These are phyloP conservation scores for Oreochromis spilurus DNA, from an alignment of 2,113 vertebrate genomes.

Conservation along the genomic window DNA sequence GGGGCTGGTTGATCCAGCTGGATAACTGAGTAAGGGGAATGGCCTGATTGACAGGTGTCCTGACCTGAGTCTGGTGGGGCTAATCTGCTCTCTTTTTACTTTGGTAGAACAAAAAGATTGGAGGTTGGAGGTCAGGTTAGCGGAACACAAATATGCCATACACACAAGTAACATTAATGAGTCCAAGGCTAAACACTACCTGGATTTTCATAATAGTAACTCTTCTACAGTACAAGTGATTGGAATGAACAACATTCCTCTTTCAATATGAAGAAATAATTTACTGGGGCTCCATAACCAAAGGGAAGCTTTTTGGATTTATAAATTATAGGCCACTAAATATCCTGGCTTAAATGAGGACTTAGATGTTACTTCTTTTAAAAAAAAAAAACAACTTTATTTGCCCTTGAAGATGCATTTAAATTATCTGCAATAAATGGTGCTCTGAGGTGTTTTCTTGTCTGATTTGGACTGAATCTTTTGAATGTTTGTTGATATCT, in stretches of 20 bases:
- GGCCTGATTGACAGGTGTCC: background rate
- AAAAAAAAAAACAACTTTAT: background rate
- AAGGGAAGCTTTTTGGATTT: background rate
- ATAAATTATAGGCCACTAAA: background rate
- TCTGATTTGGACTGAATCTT: background rate
- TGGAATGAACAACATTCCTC: background rate
- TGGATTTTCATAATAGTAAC: background rate
- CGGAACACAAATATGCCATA: background rate
- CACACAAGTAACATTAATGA: background rate
- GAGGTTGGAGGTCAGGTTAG: background rate
- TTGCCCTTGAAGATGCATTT: background rate
- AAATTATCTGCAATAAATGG: background rate
- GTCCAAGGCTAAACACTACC: background rate
- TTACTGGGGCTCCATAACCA: background rate
- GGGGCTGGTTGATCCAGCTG: background rate
- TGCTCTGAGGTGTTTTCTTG: background rate
- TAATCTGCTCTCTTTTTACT: background rate
- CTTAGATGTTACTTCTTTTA: background rate
- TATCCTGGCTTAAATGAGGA: background rate
- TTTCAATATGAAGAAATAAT: background rate
- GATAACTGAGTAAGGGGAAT: background rate
- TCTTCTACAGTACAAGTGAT: background rate
- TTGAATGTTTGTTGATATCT: background rate
- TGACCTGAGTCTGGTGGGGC: background rate
- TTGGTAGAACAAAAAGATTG: background rate